Base-by-base conservation (phyloP, 2,797 vertebrate genomes). In the Sciurus vulgaris region DNA sequence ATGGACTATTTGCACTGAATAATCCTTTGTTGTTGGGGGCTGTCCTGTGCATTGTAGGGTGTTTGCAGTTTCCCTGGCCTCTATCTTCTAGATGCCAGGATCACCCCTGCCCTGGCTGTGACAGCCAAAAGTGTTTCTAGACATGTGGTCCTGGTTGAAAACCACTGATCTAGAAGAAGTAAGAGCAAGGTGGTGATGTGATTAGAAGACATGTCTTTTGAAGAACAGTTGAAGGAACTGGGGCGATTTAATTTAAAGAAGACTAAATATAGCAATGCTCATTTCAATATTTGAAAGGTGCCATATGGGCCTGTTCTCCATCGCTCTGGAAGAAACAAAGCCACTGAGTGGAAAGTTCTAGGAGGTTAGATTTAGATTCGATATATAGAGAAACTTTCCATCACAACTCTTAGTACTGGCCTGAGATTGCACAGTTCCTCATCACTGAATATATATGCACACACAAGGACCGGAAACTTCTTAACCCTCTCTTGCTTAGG, bases 381-480 rank as follows among this genome's bases (percentile, higher is more conserved):
- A 28, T 6, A 7, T 4, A 11, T 2, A 44, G 74, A 91, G 79
- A 76, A 28, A 28, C 72, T 70, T 74, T 22, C 56, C 92, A 54
- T 10, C 51, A 72, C 54, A 77, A 35, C 11, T 74, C n/a, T 22
- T 44, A 26, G 12, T 2, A 1, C 44, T 14, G 59, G 44, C 24
- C 17, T 44, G 61, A 77, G 38, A 22, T 24, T 22, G 0, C 20
- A 5, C 54, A 24, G 14, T 18, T n/a, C 63, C 38, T 26, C 14
- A 0, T n/a, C 44, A 28, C 3, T 14, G 44, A 11, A 54, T 0
- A 0, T 26, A 47, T 11, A 35, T 5, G 2, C 44, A 8, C 12
- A 7, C 14, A 26, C 14, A 70, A 41, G 14, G 17, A 33, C 22
- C 84, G 65, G 15, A 49, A 22, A 22, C 54, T 2, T 22, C 54